Evolutionary conservation across 2,113 vertebrate species (phyloP), one percentile per base, ranked within the genome.

Genomic region (Passer montanus): DNA sequence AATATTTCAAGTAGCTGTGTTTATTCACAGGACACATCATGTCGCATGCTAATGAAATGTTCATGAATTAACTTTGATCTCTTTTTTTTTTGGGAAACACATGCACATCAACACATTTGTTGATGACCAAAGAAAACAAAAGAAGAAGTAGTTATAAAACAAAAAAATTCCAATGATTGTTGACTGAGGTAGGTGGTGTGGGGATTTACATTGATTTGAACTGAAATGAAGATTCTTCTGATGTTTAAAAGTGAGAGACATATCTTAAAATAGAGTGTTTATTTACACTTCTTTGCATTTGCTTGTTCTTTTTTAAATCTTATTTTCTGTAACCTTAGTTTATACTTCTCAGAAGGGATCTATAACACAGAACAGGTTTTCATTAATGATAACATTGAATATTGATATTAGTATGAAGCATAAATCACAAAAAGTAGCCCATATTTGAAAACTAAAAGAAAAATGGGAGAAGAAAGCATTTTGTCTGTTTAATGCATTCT

Each of bases 391-490:
- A 63, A 62, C 6, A 67, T 39, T 52, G 12, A 78, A 59, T 87
- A 59, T 27, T 58, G 11, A 49, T 73, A 46, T 72, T 22, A 75
- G 3, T 6, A 47, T 31, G 19, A 70, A 63, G 8, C 12, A 43
- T 46, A 82, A 78, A 59, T 64, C 30, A 66, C 14, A n/a, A 73
- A 70, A 13, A 49, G 7, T 31, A 70, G 4, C 1, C 15, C 6
- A 24, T 28, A 37, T 46, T 55, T 87, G 10, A 41, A 78, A 82
- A 81, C 47, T 15, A 4, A 73, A 89, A 55, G 14, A 52, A 79
- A 83, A 94, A 56, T 2, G 2, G 3, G 1, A 0, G 1, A 15
- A 53, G 28, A 35, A 43, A 31, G 3, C 1, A 35, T 74, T 74
- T 44, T 10, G 2, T 28, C 13, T 53, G 17, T 63, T 93, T 63